Evolutionary conservation across 2,797 vertebrate species (phyloP).

Genomic region (Yasuhikotakia modesta): DNA sequence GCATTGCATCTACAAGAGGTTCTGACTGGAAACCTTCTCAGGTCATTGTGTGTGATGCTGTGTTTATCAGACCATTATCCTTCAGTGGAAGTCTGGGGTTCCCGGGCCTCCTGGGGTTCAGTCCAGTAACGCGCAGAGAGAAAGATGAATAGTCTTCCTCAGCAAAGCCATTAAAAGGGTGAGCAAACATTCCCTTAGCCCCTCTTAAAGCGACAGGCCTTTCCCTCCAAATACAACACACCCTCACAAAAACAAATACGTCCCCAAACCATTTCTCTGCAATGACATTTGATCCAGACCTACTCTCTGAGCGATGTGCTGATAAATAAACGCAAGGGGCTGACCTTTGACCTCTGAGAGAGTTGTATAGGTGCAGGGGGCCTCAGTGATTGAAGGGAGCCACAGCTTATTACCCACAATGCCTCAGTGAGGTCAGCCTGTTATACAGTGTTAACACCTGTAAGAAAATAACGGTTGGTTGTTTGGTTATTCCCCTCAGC

Average conservation of each 20-base stretch:
- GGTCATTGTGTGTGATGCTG: not conserved
- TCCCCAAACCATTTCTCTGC: conserved; percentile 44
- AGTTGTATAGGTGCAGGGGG: conserved; percentile 34
- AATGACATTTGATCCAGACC: conserved; percentile 43
- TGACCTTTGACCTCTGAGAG: conserved; percentile 61
- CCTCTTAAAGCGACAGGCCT: conserved; percentile 66
- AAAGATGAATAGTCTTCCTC: conserved; percentile 70
- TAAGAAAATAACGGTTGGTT: conserved; percentile 13
- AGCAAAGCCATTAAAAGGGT: conserved; percentile 70
- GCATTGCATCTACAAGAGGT: not conserved
- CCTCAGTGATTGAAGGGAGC: conserved; percentile 9
- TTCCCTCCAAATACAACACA: conserved; percentile 38
- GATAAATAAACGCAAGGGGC: conserved; percentile 58
- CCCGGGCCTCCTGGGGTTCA: conserved; percentile 40
- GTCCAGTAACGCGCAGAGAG: conserved; percentile 56
- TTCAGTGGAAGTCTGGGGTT: conserved; percentile 23
- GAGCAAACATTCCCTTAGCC: conserved; percentile 71
- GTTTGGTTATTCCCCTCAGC: conserved; percentile 25
- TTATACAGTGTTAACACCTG: conserved; percentile 35
- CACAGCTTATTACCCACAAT: not conserved
- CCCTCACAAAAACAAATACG: conserved; percentile 55
- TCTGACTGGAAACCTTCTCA: not conserved
- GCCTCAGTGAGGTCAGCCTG: conserved; percentile 14
- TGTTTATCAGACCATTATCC: conserved; percentile 18
- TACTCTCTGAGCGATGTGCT: conserved; percentile 44